phyloP scores from a whole-genome alignment of 2,888 invertebrate genomes.

The Napeogenes sylphis region DNA sequence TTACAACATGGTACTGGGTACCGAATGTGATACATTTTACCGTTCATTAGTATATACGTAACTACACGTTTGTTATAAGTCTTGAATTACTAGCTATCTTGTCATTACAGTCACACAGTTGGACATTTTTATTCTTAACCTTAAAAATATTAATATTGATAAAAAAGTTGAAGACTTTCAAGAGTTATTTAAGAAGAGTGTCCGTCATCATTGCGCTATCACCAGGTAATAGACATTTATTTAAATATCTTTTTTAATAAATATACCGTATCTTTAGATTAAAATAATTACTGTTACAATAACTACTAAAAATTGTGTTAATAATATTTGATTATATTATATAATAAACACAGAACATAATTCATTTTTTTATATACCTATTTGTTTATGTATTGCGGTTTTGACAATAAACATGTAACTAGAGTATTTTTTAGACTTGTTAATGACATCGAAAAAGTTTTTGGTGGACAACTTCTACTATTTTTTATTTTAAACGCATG shows the following conservation, averaged over 20 bases:
- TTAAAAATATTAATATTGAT: constrained; percentile 51
- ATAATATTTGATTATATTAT: background rate
- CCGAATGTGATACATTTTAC: no score
- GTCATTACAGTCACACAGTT: constrained; percentile 49
- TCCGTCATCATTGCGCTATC: constrained; percentile 45
- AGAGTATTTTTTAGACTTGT: background rate
- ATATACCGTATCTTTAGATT: no score
- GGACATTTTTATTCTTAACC: constrained; percentile 54
- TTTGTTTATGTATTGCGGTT: no score
- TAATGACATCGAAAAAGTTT: background rate
- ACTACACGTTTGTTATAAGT: background rate
- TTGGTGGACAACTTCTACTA: constrained; percentile 1
- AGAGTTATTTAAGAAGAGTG: constrained; percentile 42
- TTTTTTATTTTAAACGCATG: constrained; percentile 4
- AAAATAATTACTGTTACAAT: no score
- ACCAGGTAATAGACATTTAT: constrained; percentile 37
- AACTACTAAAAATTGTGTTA: background rate
- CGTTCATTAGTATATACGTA: background rate
- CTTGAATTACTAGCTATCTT: constrained; percentile 14
- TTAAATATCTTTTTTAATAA: constrained; percentile 7
- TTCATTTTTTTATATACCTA: no score
- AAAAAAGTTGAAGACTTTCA: constrained; percentile 39
- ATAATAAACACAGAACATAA: no score
- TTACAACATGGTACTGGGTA: background rate
- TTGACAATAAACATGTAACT: no score